These are phyloP conservation scores for Corythornis leucogaster DNA, from an alignment of 2,797 vertebrate species.

Conservation along the genomic window DNA sequence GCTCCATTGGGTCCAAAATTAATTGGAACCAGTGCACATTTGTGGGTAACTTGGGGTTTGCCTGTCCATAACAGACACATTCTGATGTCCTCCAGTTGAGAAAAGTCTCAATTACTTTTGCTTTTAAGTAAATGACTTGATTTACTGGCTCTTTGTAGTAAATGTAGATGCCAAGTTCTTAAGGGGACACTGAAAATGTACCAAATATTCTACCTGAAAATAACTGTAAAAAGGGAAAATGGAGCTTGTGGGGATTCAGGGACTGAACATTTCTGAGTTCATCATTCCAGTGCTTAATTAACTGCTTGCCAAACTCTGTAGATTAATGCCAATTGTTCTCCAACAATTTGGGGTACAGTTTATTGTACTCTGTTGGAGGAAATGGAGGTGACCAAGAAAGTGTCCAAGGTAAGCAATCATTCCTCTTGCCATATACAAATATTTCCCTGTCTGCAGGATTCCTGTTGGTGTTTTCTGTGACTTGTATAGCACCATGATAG, in stretches of 20 bases:
- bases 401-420: neutral
- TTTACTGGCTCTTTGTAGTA: neutral
- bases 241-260: neutral
- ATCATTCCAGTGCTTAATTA: constrained; percentile 16
- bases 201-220: neutral
- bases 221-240: neutral
- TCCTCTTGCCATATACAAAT: neutral
- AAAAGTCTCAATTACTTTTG: neutral
- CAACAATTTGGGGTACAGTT: neutral
- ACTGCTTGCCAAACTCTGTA: neutral
- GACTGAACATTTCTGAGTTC: neutral
- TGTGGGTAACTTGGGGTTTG: neutral
- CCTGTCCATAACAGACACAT: accelerated
- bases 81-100: neutral
- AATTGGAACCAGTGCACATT: neutral
- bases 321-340: neutral
- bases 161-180: neutral
- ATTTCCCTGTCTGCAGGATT: neutral
- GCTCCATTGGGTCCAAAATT: neutral
- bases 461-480: neutral
- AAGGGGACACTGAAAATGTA: neutral
- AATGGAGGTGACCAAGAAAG: neutral
- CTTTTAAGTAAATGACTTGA: neutral
- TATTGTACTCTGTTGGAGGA: neutral
- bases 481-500: neutral